Base-by-base conservation (phyloP, 2,113 vertebrate species). In the Candoia aspera region DNA sequence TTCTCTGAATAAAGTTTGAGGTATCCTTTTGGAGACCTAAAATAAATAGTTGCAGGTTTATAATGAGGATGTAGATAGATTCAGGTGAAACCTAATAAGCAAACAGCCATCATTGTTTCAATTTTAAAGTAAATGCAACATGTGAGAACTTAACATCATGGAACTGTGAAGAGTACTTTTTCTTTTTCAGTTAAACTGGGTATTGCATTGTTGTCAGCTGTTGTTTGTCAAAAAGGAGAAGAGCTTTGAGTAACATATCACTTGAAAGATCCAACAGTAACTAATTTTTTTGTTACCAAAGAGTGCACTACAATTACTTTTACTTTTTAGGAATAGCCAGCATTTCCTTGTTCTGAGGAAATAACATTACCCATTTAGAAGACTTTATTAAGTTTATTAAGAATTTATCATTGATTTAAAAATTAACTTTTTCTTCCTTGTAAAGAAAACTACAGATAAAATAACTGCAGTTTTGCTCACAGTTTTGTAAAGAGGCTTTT, bases 241-340 rank as follows among this genome's bases (percentile, higher is more conserved):
- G 88, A 68, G 87, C 54, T 92, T 94, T 95, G 95, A 94, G 95
- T 94, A 90, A 91, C 95, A 96, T 96, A 96, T 94, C 95, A 97
- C 95, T 96, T 97, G 97, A 96, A 97, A 95, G 96, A 95, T 96
- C 93, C 91, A 90, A 96, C 94, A 96, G 95, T 97, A 97, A 96
- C 96, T 97, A 96, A 98, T 90, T 95, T 97, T 97, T 97, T 95
- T 96, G 97, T 97, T 97, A 98, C 98, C 98, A 98, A 98, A 98
- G 98, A 98, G 96, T 98, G 97, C 98, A 97, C 98, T 98, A 97
- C 96, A 95, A 96, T 96, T 97, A 90, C 94, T 96, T 96, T 96
- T 96, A 94, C 93, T 95, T 97, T 95, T 95, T 93, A 94, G 95
- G 97, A 95, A 96, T 97, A 97, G 97, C 96, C 95, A 97, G 96